Percentiles rank a stretch among this genome's conserved stretches.
Conservation (phyloP, 1,140 invertebrate species). For the Solenopsis fugax region DNA sequence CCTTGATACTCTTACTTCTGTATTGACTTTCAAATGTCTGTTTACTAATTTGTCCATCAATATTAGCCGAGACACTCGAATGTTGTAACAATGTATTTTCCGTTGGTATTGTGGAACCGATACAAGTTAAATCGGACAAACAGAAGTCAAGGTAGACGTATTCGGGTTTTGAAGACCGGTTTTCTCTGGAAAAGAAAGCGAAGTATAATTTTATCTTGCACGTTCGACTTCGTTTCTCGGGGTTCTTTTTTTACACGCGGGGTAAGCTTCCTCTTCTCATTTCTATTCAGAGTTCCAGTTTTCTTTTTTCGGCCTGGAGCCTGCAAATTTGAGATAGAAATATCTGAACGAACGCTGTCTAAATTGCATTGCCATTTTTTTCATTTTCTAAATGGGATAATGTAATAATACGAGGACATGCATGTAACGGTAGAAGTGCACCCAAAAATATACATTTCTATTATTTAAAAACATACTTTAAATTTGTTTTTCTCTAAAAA, state of each 20-base stretch:
- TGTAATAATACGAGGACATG: neutral
- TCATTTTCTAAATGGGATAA: neutral
- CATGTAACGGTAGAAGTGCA: neutral
- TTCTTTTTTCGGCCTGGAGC: neutral
- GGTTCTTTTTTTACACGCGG: too few species aligned
- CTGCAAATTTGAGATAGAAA: neutral
- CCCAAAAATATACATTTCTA: neutral
- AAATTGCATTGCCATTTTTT: neutral
- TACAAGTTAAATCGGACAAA: neutral
- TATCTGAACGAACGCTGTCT: neutral
- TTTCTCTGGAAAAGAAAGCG: neutral
- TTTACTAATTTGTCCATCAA: neutral
- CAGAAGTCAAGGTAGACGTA: neutral
- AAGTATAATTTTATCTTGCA: neutral
- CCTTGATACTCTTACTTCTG: neutral
- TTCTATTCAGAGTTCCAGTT: neutral
- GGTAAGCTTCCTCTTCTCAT: neutral
- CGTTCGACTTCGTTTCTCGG: neutral
- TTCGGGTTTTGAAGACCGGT: neutral
- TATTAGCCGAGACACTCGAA: neutral
- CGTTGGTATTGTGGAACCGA: neutral
- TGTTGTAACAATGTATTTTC: neutral
- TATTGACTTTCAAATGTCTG: neutral
- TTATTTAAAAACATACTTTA: neutral
- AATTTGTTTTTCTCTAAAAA: neutral